Base-by-base conservation (phyloP, 2,113 vertebrate genomes). In the Aptenodytes forsteri region DNA sequence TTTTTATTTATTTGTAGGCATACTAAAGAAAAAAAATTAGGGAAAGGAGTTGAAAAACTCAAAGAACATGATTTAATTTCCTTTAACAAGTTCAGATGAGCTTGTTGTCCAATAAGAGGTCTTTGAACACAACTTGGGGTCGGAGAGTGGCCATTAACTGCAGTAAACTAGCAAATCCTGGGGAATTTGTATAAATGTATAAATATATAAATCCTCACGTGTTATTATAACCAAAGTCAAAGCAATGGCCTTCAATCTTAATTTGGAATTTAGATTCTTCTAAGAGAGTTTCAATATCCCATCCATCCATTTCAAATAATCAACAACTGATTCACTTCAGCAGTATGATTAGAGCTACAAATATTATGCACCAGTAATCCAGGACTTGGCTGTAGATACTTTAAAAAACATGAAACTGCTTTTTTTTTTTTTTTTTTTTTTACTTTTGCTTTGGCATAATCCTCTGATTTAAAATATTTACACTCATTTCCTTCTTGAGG, bases 181-280 rank as follows among this genome's bases (percentile, higher is more conserved):
- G 27, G 9, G 10, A 76, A 77, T 88, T 29, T 38, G 4, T 67
- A 10, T 62, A 58, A 85, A 49, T 67, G 42, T 18, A 58, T 83
- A 50, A 56, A 82, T 42, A 59, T 42, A 59, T 62, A 94, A 85
- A 86, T 49, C 17, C 17, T 66, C 6, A 20, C 20, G 16, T 7
- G 4, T 38, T 88, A 59, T 84, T 82, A 30, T 16, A 91, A 34
- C 8, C 6, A 62, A 77, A 83, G 14, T 27, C 26, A 64, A 94
- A 82, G 1, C 4, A 89, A 50, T 32, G 8, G 2, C 42, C 27
- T 90, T 82, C 66, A 56, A 40, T 44, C 42, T 70, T 78, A 70
- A 73, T 95, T 91, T 83, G 42, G 16, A 94, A 64, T 66, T 94
- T 67, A 87, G 44, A 91, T 82, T 91, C 36, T 87, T 95, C 58